Conservation (phyloP, 2,888 invertebrate species). For the Spatulosminthurus flaviceps region DNA sequence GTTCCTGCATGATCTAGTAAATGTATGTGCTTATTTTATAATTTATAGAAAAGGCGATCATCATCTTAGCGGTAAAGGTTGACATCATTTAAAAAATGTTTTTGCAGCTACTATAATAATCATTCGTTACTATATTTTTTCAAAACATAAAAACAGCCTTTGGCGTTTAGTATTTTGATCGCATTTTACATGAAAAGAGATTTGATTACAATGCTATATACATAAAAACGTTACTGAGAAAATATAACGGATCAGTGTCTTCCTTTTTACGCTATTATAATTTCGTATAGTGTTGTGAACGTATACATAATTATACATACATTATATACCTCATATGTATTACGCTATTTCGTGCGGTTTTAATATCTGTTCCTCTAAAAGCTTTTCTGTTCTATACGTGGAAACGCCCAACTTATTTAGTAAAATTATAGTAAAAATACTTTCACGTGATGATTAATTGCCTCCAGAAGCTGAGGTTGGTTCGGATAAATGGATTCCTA, state of each 20-base stretch:
- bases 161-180: too few relatives aligned
- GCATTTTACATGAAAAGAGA: not conserved
- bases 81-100: too few relatives aligned
- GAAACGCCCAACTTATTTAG: not conserved
- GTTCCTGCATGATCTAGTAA: not conserved
- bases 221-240: not conserved
- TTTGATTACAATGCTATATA: not conserved
- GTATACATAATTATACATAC: too few relatives aligned
- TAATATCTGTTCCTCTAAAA: not conserved
- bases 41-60: too few relatives aligned
- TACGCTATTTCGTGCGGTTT: too few relatives aligned
- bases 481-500: conserved; percentile 61
- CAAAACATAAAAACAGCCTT: too few relatives aligned
- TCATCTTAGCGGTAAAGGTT: too few relatives aligned
- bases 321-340: too few relatives aligned
- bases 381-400: not conserved
- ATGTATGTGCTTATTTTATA: too few relatives aligned
- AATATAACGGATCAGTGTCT: not conserved
- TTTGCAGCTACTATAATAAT: too few relatives aligned
- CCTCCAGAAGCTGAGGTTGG: conserved; percentile 19
- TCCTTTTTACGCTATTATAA: not conserved
- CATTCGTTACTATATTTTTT: too few relatives aligned
- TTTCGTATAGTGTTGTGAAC: too few relatives aligned
- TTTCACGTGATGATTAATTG: conserved; percentile 7
- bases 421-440: conserved; percentile 6